A percentile compares a stretch with the other conserved stretches of the same genome.
Evolutionary conservation across 2,888 invertebrate species (phyloP).

Genomic region (Allophyes oxyacanthae): DNA sequence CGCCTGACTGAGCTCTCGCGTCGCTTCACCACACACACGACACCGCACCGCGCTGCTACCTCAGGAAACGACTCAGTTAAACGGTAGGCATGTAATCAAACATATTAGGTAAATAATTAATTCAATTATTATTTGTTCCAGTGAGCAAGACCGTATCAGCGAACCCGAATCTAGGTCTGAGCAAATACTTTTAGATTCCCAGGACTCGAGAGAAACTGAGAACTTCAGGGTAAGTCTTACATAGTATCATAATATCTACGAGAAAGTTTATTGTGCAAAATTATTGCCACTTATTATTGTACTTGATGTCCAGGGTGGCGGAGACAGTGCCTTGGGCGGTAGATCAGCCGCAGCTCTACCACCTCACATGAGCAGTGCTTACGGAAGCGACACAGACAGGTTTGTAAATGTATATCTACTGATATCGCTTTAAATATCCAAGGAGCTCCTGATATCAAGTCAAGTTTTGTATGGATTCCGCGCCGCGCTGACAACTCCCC

Average conservation of each 20-base stretch:
- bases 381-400: constrained; percentile 84
- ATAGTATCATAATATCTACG: neutral
- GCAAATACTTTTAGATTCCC: constrained; percentile 78
- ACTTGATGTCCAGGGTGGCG: constrained; percentile 67
- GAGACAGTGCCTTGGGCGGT: constrained; percentile 70
- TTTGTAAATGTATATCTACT: constrained; percentile 30
- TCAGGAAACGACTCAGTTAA: no score
- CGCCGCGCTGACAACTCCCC: no score
- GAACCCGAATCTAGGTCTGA: constrained; percentile 83
- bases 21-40: no score
- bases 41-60: no score
- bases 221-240: constrained; percentile 75
- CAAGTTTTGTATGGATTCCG: no score
- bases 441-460: no score
- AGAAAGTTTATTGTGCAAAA: neutral
- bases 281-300: neutral
- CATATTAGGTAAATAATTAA: no score
- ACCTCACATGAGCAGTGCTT: constrained; percentile 75
- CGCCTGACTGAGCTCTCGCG: no score
- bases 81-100: no score
- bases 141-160: constrained; percentile 76
- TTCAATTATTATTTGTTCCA: constrained; percentile 60
- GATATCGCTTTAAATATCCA: no score
- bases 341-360: constrained; percentile 75
- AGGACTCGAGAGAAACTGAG: constrained; percentile 80